A percentile compares a stretch with the other conserved stretches of the same genome.
Evolutionary conservation across 2,113 vertebrate species (phyloP).

Genomic region (Coreoperca whiteheadi): DNA sequence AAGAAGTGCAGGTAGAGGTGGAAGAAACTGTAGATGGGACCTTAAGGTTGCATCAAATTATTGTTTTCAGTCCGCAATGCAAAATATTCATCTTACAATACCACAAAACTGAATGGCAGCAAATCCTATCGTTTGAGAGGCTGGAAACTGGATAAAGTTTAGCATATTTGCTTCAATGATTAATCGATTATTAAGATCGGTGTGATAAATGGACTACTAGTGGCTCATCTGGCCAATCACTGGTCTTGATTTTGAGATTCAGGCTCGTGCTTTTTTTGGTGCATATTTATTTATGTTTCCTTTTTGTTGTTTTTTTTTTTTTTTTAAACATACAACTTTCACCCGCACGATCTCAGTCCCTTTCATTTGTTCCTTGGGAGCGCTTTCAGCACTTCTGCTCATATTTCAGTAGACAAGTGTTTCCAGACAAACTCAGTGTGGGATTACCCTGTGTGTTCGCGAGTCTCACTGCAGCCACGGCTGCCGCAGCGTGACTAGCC

Average conservation of each 20-base stretch:
- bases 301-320: too few species aligned
- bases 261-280: neutral
- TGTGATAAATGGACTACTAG: neutral
- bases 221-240: neutral
- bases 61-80: neutral
- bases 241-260: neutral
- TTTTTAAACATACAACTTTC: neutral
- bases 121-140: neutral
- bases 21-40: neutral
- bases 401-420: slow-evolving; percentile 1
- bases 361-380: neutral
- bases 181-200: neutral
- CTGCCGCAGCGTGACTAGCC: slow-evolving; percentile 28
- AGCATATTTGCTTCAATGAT: neutral
- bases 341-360: neutral
- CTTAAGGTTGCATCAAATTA: neutral
- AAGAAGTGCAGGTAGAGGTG: neutral
- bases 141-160: neutral
- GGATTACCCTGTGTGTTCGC: slow-evolving; percentile 45
- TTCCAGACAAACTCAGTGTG: neutral
- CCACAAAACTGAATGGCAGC: neutral
- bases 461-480: slow-evolving; percentile 8
- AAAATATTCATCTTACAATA: neutral
- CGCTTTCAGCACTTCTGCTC: neutral
- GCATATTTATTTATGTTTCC: too few species aligned